These are phyloP conservation scores for Pygoscelis antarcticus DNA, from an alignment of 2,113 vertebrate genomes.

Conservation along the genomic window DNA sequence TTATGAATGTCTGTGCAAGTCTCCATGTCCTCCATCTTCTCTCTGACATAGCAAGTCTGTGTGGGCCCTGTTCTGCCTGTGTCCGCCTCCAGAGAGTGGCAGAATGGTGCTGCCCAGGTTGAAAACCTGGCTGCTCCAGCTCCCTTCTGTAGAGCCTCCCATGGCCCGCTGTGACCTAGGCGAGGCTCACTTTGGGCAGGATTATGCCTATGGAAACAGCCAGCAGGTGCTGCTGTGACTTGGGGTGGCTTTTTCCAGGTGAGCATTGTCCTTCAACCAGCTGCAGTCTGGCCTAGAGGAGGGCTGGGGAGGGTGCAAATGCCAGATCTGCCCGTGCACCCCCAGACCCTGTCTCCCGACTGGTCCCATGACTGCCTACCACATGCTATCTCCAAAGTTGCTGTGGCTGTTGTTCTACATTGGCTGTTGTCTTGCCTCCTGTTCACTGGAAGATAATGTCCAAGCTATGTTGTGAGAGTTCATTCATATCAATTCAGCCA, in stretches of 20 bases:
- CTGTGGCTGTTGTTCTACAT: neutral
- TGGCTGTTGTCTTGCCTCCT: neutral
- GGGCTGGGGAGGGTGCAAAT: neutral
- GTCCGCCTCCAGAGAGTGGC: neutral
- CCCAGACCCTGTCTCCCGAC: neutral
- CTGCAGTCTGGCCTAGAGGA: neutral
- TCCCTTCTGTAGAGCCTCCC: neutral
- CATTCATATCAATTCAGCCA: neutral
- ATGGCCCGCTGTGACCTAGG: neutral
- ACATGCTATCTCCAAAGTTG: neutral
- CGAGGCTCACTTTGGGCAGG: neutral
- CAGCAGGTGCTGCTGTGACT: neutral
- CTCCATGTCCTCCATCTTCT: neutral
- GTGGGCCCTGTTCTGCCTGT: neutral
- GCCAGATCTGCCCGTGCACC: neutral
- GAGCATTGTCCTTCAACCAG: neutral
- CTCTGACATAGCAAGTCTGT: neutral
- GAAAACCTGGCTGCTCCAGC: neutral
- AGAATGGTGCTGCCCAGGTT: neutral
- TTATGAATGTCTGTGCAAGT: neutral
- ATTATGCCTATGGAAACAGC: neutral
- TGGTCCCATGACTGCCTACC: too few relatives aligned
- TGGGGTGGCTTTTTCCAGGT: neutral
- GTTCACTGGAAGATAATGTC: neutral
- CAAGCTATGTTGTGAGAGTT: neutral